Conservation (phyloP, 1,140 invertebrate species). For the Andricus grossulariae region DNA sequence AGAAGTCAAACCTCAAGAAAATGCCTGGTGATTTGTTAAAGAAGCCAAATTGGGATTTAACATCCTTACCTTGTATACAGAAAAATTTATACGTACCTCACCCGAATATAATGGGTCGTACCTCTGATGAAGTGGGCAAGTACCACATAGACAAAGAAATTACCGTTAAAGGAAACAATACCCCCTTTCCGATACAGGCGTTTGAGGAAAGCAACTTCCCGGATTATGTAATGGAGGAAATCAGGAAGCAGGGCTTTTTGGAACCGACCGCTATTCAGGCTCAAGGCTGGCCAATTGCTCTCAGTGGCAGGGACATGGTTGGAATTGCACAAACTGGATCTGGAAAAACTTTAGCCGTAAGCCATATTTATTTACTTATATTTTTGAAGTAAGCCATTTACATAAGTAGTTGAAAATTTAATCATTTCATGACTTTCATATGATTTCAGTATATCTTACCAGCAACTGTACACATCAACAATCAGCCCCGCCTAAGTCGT, state of each 20-base stretch:
- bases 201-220: conserved; percentile 95
- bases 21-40: conserved; percentile 86
- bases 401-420: too few species aligned
- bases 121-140: conserved; percentile 83
- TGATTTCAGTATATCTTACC: conserved; percentile 83
- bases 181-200: conserved; percentile 89
- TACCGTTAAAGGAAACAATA: conserved; percentile 88
- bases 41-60: conserved; percentile 90
- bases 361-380: conserved; percentile 37
- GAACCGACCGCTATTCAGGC: conserved; percentile 92
- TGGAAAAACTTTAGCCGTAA: conserved; percentile 88
- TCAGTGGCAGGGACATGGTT: conserved; percentile 93
- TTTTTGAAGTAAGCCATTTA: conserved; percentile 5
- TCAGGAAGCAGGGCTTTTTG: conserved; percentile 88
- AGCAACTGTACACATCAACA: conserved; percentile 85
- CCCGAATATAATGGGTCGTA: conserved; percentile 83
- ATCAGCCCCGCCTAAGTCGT: conserved; percentile 81
- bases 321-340: conserved; percentile 97
- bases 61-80: conserved; percentile 86
- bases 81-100: conserved; percentile 96
- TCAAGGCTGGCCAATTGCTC: conserved; percentile 94
- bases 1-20: conserved; percentile 75
- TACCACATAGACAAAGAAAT: conserved; percentile 88
- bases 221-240: conserved; percentile 86
- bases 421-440: conserved; percentile 23